phyloP scores from a whole-genome alignment of 1,140 invertebrate species.

The Ceratosolen fusciceps region DNA sequence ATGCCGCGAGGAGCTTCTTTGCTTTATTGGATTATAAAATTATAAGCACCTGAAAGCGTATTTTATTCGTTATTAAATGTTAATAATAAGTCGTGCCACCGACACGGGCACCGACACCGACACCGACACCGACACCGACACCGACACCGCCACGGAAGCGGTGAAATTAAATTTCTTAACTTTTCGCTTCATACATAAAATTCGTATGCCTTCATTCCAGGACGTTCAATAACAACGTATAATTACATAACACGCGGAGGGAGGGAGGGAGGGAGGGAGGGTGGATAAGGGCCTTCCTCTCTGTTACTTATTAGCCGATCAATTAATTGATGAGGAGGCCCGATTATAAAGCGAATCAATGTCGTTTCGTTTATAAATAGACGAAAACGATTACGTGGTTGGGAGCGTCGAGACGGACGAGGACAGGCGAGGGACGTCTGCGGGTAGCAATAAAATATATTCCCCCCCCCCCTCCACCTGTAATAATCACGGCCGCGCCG shows the following conservation, averaged over 20 bases:
- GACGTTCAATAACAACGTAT: not conserved
- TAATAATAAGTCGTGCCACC: not conserved
- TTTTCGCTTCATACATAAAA: not conserved
- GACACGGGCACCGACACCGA: too few species aligned
- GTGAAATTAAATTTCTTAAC: not conserved
- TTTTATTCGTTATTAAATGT: not conserved
- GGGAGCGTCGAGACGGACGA: too few species aligned
- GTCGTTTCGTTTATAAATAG: not conserved
- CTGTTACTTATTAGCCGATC: not conserved
- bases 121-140: too few species aligned
- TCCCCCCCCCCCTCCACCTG: not conserved
- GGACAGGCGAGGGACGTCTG: too few species aligned
- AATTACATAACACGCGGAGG: not conserved
- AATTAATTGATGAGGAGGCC: not conserved
- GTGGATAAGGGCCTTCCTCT: too few species aligned
- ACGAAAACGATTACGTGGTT: too few species aligned
- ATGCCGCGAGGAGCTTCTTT: not conserved
- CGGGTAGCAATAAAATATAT: not conserved
- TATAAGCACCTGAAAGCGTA: not conserved
- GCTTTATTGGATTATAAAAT: not conserved
- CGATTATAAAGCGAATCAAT: slow-evolving; percentile 9
- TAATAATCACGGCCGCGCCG: not conserved
- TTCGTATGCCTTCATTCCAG: not conserved
- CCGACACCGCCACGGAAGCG: not conserved
- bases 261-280: too few species aligned